Evolutionary conservation across 2,888 invertebrate species (phyloP).

Genomic region (Spatulosminthurus flaviceps): DNA sequence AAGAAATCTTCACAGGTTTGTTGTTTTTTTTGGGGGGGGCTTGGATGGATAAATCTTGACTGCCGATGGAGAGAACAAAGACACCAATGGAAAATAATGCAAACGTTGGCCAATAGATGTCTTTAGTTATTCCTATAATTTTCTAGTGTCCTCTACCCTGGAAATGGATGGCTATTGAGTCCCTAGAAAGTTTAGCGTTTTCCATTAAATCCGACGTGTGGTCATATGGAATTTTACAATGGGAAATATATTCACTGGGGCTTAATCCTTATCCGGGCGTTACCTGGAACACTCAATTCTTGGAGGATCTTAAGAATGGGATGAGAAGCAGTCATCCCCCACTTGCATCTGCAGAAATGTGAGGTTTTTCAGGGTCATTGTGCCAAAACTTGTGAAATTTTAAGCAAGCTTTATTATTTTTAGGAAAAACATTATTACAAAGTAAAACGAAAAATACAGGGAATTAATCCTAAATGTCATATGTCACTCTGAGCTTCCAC

Average conservation of each 20-base stretch:
- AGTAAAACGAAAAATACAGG: too few species aligned
- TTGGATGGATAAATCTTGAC: too few species aligned
- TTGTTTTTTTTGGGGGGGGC: neutral
- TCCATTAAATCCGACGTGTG: constrained; percentile 22
- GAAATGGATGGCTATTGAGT: constrained; percentile 18
- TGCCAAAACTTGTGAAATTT: too few species aligned
- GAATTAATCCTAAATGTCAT: too few species aligned
- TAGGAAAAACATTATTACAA: too few species aligned
- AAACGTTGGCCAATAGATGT: too few species aligned
- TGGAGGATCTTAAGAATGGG: constrained; percentile 31
- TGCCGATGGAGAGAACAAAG: too few species aligned
- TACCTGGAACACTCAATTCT: constrained; percentile 8
- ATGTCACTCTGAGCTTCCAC: too few species aligned
- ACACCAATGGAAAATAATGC: too few species aligned
- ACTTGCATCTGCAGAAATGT: neutral
- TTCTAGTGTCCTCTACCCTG: constrained; percentile 10
- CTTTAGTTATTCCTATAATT: neutral
- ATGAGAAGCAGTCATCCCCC: neutral
- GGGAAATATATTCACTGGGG: constrained; percentile 24
- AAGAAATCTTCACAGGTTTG: neutral
- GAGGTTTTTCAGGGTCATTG: too few species aligned
- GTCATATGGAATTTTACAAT: constrained; percentile 24
- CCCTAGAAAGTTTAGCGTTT: neutral
- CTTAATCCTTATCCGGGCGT: constrained; percentile 13
- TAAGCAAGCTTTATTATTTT: too few species aligned